Evolutionary conservation across 2,797 vertebrate genomes (phyloP).

Genomic region (Phoeniculus purpureus): DNA sequence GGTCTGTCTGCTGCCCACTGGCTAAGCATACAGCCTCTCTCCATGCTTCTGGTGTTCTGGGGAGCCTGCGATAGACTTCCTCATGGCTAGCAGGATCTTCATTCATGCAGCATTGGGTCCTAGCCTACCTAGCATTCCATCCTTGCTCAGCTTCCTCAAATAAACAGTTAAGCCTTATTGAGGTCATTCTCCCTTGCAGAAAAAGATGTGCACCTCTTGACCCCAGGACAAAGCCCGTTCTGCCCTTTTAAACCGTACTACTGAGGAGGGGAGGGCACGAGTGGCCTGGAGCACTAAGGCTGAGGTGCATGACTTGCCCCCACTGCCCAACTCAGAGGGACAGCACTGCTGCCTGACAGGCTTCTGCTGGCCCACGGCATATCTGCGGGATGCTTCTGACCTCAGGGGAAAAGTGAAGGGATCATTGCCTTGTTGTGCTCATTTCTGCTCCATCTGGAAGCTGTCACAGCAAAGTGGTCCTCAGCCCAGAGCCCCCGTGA

Average conservation of each 20-base stretch:
- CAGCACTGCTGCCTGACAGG: background rate
- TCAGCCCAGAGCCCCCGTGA: background rate
- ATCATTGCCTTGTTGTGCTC: accelerated
- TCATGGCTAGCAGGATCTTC: background rate
- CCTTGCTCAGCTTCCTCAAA: background rate
- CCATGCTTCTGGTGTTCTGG: accelerated
- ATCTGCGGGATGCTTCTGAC: background rate
- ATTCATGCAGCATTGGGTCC: background rate
- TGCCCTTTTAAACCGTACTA: background rate
- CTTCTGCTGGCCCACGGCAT: accelerated
- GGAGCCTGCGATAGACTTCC: background rate
- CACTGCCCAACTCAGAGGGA: background rate
- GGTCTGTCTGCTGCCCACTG: background rate
- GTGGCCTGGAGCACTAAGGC: background rate
- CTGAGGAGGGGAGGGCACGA: background rate
- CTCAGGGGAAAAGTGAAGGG: background rate
- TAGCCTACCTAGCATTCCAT: background rate
- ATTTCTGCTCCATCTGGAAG: background rate
- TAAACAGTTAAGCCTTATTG: background rate
- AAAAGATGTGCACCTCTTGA: background rate
- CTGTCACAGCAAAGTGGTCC: background rate
- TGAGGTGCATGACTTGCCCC: background rate
- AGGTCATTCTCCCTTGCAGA: background rate
- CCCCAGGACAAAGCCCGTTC: background rate
- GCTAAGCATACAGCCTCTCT: accelerated